phyloP scores from a whole-genome alignment of 2,888 invertebrate genomes.

The Mythimna impura region DNA sequence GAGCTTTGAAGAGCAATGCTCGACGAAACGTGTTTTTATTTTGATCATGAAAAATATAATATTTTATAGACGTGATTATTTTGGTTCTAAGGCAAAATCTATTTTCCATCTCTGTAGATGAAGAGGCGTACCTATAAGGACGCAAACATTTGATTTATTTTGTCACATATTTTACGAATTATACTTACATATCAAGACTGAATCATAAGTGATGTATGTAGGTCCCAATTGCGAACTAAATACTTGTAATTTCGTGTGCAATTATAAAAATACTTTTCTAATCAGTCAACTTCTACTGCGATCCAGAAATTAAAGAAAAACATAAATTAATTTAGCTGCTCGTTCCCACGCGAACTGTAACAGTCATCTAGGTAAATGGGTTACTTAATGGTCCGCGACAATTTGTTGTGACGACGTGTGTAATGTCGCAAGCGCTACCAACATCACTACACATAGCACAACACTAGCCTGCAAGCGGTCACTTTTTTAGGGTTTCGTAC shows the following conservation, averaged over 20 bases:
- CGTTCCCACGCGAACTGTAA: constrained; percentile 56
- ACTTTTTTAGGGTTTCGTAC: background rate
- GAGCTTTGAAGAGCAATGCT: constrained; percentile 33
- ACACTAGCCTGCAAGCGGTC: constrained; percentile 12
- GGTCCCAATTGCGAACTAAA: constrained; percentile 20
- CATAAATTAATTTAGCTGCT: constrained; percentile 44
- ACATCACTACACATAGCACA: constrained; percentile 29
- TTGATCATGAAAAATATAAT: constrained; percentile 23
- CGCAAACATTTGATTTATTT: background rate
- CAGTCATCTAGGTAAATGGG: constrained; percentile 56
- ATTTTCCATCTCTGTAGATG: background rate
- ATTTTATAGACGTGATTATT: constrained; percentile 23
- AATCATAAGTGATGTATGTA: constrained; percentile 5
- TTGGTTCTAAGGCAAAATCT: background rate
- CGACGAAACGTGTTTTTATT: constrained; percentile 40
- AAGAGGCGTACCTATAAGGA: constrained; percentile 15
- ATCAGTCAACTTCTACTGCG: constrained; percentile 31
- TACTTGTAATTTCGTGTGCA: constrained; percentile 42
- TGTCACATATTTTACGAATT: background rate
- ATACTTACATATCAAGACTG: background rate
- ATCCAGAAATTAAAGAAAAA: constrained; percentile 54
- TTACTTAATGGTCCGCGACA: constrained; percentile 48
- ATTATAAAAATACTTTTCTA: constrained; percentile 49
- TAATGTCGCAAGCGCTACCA: constrained; percentile 40
- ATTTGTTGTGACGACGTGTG: constrained; percentile 46